These are phyloP conservation scores for Echiichthys vipera DNA, from an alignment of 2,797 vertebrate species.

Conservation along the genomic window DNA sequence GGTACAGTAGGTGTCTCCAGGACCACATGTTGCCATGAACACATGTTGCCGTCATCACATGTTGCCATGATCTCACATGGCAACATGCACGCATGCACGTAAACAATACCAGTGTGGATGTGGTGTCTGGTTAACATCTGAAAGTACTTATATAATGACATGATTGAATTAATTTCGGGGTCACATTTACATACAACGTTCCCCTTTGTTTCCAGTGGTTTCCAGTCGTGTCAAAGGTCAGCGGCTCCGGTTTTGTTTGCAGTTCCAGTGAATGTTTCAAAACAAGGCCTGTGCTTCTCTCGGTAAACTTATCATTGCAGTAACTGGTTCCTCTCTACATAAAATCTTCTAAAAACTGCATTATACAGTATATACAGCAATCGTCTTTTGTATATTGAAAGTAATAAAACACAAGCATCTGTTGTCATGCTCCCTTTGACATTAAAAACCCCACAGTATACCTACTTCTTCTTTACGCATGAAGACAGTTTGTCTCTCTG, in stretches of 20 bases:
- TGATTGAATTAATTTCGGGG: constrained; percentile 22
- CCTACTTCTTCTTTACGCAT: not conserved
- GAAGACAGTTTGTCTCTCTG: not conserved
- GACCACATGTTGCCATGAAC: too few species aligned
- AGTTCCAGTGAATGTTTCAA: constrained; percentile 8
- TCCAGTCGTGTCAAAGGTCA: constrained; percentile 40
- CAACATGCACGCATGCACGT: too few species aligned
- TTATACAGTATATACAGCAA: not conserved
- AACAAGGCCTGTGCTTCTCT: not conserved
- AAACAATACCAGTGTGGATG: too few species aligned
- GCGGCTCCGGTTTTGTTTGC: constrained; percentile 7
- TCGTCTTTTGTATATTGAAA: not conserved
- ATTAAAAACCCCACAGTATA: constrained; percentile 15
- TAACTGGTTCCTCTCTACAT: constrained; percentile 10
- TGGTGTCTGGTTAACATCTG: too few species aligned
- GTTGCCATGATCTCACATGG: too few species aligned
- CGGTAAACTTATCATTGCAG: not conserved
- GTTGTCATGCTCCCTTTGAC: constrained; percentile 12
- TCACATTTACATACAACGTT: not conserved
- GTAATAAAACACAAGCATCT: constrained; percentile 23
- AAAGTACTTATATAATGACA: not conserved
- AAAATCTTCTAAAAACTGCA: constrained; percentile 36
- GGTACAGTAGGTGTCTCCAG: too few species aligned
- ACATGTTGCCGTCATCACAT: too few species aligned
- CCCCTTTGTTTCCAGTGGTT: constrained; percentile 31